phyloP scores from a whole-genome alignment of 2,888 invertebrate species.

The Agriopis aurantiaria region DNA sequence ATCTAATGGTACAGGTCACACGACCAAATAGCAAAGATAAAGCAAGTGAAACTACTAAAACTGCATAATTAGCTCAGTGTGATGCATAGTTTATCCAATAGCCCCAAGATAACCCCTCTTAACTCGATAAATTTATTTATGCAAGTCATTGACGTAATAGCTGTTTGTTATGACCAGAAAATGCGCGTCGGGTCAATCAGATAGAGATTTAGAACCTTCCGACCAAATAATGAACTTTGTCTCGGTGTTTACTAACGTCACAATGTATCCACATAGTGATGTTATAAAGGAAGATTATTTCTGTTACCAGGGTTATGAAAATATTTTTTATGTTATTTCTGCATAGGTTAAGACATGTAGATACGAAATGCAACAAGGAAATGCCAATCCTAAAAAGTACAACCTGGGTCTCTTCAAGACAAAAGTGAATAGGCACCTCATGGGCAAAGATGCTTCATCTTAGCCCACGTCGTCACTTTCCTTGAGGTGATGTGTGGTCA shows the following conservation, averaged over 20 bases:
- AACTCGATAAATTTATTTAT: conserved; percentile 60
- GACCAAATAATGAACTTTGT: conserved; percentile 13
- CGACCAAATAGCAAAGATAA: conserved; percentile 9
- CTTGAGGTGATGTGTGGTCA: no score
- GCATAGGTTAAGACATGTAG: not conserved
- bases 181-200: conserved; percentile 23
- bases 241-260: conserved; percentile 3
- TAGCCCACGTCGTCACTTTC: no score
- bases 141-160: conserved; percentile 62
- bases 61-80: conserved; percentile 57
- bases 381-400: not conserved
- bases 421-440: no score
- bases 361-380: not conserved
- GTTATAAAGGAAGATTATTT: not conserved
- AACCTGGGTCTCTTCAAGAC: not conserved
- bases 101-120: conserved; percentile 54
- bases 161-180: conserved; percentile 45
- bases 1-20: conserved; percentile 33
- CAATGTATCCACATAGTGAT: not conserved
- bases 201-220: conserved; percentile 21
- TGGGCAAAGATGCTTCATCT: no score
- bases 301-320: no score
- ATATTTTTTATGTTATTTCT: not conserved
- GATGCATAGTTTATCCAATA: conserved; percentile 46
- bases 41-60: conserved; percentile 38